phyloP scores from a whole-genome alignment of 2,113 vertebrate genomes.

The Syrmaticus mikado region DNA sequence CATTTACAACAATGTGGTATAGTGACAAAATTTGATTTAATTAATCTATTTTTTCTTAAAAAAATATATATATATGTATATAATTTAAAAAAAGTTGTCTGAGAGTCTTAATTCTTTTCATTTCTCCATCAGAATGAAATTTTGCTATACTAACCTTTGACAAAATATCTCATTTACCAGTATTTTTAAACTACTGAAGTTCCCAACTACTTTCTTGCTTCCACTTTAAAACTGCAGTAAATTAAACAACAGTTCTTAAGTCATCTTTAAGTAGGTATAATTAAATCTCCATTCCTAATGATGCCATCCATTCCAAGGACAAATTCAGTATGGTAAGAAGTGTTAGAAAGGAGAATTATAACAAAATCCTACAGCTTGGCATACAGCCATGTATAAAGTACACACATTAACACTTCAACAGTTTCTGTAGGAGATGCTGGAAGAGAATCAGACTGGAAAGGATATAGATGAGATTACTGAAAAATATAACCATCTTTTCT shows the following conservation, averaged over 20 bases:
- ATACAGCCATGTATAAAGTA: conserved; percentile 52
- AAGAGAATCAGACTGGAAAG: conserved; percentile 14
- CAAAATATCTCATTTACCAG: conserved; percentile 39
- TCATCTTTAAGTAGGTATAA: conserved; percentile 79
- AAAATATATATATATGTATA: too few species aligned
- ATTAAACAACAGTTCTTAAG: conserved; percentile 78
- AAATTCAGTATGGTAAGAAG: conserved; percentile 62
- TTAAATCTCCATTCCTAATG: conserved; percentile 73
- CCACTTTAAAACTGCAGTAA: conserved; percentile 75
- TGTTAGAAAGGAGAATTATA: conserved; percentile 58
- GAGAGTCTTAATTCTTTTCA: conserved; percentile 39
- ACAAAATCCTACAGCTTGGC: conserved; percentile 62
- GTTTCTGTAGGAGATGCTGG: conserved; percentile 50
- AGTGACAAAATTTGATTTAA: not conserved
- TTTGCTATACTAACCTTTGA: conserved; percentile 52
- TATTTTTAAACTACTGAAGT: conserved; percentile 69
- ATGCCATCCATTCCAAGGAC: conserved; percentile 68
- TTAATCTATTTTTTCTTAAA: not conserved
- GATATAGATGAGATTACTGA: not conserved
- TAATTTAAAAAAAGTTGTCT: not conserved
- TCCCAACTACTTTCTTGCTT: conserved; percentile 56
- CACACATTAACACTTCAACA: conserved; percentile 31
- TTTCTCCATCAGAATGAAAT: conserved; percentile 70
- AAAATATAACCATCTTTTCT: not conserved
- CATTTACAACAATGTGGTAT: not conserved